A percentile compares a stretch with the other conserved stretches of the same genome.
phyloP scores from a whole-genome alignment of 2,888 invertebrate genomes.

The Dryobota labecula region DNA sequence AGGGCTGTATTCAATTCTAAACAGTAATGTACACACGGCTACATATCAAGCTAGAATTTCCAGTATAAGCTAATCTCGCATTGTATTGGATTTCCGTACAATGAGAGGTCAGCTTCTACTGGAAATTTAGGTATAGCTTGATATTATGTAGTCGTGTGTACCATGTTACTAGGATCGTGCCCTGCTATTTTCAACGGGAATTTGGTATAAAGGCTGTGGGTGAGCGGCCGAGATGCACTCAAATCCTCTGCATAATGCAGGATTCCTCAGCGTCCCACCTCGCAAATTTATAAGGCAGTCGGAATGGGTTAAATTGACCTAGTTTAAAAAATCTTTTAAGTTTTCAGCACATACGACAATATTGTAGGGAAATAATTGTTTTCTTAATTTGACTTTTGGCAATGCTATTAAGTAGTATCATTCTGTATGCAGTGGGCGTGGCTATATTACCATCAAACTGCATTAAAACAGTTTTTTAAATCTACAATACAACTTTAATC shows the following conservation, averaged over 20 bases:
- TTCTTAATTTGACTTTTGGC: background rate
- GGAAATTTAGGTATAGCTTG: too few species aligned
- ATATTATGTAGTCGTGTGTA: too few species aligned
- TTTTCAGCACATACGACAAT: background rate
- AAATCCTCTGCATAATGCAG: conserved; percentile 64
- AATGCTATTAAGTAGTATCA: background rate
- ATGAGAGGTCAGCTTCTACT: too few species aligned
- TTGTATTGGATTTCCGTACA: too few species aligned
- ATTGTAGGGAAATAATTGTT: background rate
- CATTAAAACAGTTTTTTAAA: too few species aligned
- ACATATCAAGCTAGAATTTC: too few species aligned
- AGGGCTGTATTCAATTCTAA: too few species aligned
- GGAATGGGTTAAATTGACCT: conserved; percentile 24
- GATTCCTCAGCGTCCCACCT: conserved; percentile 37
- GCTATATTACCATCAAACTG: too few species aligned
- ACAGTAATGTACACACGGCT: too few species aligned
- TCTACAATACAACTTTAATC: too few species aligned
- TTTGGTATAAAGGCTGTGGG: conserved; percentile 6
- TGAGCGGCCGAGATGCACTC: conserved; percentile 43
- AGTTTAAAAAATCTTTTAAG: conserved; percentile 25
- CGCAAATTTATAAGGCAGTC: conserved; percentile 28
- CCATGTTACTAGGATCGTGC: background rate
- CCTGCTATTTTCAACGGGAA: conserved; percentile 20
- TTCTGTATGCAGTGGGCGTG: background rate
- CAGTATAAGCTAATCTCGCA: too few species aligned